These are phyloP conservation scores for Gastrophysa polygoni DNA, from an alignment of 2,888 invertebrate genomes.

Conservation along the genomic window DNA sequence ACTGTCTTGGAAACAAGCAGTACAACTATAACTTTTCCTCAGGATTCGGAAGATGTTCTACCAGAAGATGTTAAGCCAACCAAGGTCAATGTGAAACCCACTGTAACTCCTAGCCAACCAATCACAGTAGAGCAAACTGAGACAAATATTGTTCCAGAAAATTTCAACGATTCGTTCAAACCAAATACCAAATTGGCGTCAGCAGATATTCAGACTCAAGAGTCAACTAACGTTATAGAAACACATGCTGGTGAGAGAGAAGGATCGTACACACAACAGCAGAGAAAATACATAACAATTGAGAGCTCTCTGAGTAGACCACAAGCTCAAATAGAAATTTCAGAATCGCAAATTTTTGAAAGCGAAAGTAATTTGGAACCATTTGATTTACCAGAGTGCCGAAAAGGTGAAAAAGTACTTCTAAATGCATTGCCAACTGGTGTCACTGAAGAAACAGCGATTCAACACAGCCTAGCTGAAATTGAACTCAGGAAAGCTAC, in stretches of 20 bases:
- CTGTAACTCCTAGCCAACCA: constrained; percentile 65
- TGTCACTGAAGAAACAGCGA: constrained; percentile 58
- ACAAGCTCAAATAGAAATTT: constrained; percentile 67
- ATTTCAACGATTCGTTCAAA: constrained; percentile 63
- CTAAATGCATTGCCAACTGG: constrained; percentile 62
- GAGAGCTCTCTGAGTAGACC: constrained; percentile 62
- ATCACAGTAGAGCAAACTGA: constrained; percentile 66
- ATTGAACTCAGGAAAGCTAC: constrained; percentile 42
- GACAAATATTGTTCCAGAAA: constrained; percentile 62
- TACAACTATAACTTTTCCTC: constrained; percentile 64
- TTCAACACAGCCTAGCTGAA: constrained; percentile 55
- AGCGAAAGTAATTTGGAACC: constrained; percentile 64
- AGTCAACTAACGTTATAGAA: constrained; percentile 68
- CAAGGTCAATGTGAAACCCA: constrained; percentile 63
- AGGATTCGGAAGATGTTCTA: constrained; percentile 71
- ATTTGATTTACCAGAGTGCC: constrained; percentile 62
- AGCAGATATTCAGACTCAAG: constrained; percentile 64
- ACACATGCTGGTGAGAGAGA: constrained; percentile 72
- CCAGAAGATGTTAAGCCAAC: constrained; percentile 61
- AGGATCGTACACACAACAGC: constrained; percentile 52
- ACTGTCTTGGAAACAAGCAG: constrained; percentile 66
- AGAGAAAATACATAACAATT: constrained; percentile 51
- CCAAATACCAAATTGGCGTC: constrained; percentile 62
- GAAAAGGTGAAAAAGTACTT: constrained; percentile 60
- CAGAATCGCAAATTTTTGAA: constrained; percentile 69